A percentile compares a stretch with the other conserved stretches of the same genome.
Evolutionary conservation across 2,888 invertebrate species (phyloP).

Genomic region (Sturmia bella): DNA sequence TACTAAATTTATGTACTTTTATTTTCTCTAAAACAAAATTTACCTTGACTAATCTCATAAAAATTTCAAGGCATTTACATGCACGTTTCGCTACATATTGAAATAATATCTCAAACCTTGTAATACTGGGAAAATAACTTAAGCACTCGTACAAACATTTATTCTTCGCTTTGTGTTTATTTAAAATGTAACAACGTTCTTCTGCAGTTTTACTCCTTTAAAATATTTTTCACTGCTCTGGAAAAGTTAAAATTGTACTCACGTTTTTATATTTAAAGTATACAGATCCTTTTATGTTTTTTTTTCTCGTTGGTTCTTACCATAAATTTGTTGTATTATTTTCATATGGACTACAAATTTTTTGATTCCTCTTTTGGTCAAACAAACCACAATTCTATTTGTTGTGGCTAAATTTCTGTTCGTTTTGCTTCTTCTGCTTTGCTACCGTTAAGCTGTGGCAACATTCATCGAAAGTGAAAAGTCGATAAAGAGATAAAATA

Average conservation of each 20-base stretch:
- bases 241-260: constrained; percentile 53
- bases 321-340: constrained; percentile 43
- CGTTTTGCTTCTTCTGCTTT: neutral
- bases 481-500: constrained; percentile 69
- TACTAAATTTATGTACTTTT: no score
- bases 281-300: constrained; percentile 37
- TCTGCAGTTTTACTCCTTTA: neutral
- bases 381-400: constrained; percentile 52
- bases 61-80: no score
- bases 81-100: no score
- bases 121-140: no score
- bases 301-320: constrained; percentile 8
- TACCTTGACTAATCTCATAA: no score
- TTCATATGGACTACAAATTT: constrained; percentile 24
- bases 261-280: constrained; percentile 64
- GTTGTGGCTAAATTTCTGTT: constrained; percentile 36
- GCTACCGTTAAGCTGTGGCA: constrained; percentile 5
- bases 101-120: no score
- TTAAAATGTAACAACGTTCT: neutral
- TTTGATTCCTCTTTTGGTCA: constrained; percentile 3
- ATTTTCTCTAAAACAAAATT: no score
- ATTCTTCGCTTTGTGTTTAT: neutral
- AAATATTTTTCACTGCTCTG: neutral
- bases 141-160: no score
- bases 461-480: constrained; percentile 68